Conservation (phyloP, 2,113 vertebrate species). For the Mungos mungo region DNA sequence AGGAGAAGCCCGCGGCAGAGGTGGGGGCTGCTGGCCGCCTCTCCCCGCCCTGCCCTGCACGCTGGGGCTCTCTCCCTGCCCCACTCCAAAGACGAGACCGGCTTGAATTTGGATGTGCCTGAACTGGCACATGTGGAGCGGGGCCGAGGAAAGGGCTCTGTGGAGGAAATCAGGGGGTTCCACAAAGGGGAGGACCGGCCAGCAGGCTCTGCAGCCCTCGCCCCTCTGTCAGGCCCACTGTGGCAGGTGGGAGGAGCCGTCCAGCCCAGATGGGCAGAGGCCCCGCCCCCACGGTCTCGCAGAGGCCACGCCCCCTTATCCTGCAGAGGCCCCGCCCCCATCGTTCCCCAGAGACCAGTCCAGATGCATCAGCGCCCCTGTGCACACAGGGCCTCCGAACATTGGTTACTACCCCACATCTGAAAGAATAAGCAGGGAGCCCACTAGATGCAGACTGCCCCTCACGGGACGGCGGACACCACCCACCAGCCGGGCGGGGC, state of each 20-base stretch:
- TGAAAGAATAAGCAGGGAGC: not conserved
- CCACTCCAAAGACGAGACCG: rapidly evolving
- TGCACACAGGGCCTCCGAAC: not conserved
- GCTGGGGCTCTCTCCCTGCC: too few species aligned
- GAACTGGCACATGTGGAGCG: not conserved
- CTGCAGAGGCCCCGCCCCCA: too few species aligned
- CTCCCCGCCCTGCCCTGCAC: not conserved
- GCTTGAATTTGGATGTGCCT: not conserved
- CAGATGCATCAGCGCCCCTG: not conserved
- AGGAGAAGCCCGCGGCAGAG: not conserved
- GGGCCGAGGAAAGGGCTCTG: not conserved
- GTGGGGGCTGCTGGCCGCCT: not conserved
- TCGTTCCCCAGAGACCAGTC: not conserved
- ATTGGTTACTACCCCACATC: rapidly evolving
- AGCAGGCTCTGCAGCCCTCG: not conserved
- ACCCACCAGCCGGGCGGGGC: not conserved
- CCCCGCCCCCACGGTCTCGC: too few species aligned
- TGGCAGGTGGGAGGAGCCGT: too few species aligned
- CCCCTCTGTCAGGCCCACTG: not conserved
- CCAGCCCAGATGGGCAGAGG: not conserved
- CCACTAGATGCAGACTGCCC: not conserved
- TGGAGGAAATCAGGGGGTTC: rapidly evolving
- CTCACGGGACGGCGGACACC: not conserved
- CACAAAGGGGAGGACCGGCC: not conserved
- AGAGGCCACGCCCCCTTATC: too few species aligned